phyloP scores from a whole-genome alignment of 2,888 invertebrate species.

The Metallyticus violacea region DNA sequence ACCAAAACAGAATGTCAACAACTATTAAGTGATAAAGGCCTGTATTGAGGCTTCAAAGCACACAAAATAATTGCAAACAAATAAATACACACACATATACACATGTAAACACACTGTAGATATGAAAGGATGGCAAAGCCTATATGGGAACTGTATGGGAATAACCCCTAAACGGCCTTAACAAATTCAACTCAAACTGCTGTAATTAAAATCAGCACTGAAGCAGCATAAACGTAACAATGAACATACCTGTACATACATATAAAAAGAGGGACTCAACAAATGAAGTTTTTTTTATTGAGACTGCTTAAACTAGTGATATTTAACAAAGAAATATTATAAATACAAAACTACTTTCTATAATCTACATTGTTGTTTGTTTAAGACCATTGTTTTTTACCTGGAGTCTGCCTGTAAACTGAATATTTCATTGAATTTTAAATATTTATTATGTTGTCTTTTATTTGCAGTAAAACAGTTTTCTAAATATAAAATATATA shows the following conservation, averaged over 20 bases:
- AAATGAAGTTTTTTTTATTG: conserved; percentile 13
- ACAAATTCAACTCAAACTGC: neutral
- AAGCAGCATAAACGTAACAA: conserved; percentile 1
- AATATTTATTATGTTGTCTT: neutral
- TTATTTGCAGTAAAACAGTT: neutral
- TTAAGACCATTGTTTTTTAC: neutral
- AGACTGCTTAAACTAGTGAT: neutral
- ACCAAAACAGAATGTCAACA: neutral
- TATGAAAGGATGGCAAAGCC: neutral
- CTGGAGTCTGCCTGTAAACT: neutral
- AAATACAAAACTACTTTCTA: neutral
- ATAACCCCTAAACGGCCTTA: conserved; percentile 5
- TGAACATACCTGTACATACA: neutral
- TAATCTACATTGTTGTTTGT: conserved; percentile 2
- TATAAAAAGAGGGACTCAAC: conserved; percentile 1
- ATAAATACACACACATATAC: neutral
- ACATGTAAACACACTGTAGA: neutral
- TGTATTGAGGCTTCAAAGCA: neutral
- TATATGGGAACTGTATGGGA: neutral
- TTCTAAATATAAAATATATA: neutral
- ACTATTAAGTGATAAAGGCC: neutral
- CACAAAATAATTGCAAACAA: neutral
- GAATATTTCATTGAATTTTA: neutral
- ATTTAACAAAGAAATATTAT: neutral
- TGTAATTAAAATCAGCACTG: neutral